Conservation (phyloP, 1,140 invertebrate species). For the Dolichoris vasculosae region DNA sequence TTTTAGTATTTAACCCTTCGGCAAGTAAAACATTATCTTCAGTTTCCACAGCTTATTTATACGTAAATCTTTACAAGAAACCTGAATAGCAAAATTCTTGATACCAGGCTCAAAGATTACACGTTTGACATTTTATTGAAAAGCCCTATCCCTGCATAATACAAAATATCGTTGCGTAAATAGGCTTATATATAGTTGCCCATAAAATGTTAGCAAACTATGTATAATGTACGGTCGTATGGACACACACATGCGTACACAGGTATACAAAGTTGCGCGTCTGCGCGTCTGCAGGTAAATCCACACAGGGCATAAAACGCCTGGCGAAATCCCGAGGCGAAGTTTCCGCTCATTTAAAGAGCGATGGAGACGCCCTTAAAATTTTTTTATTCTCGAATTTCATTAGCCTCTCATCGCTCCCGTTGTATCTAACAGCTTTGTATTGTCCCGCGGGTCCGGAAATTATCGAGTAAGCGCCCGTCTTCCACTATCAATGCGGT, state of each 20-base stretch:
- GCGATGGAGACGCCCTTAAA: not conserved
- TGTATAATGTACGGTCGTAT: constrained; percentile 16
- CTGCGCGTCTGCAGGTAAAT: constrained; percentile 19
- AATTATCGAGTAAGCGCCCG: constrained; percentile 25
- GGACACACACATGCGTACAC: not conserved
- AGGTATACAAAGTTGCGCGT: not conserved
- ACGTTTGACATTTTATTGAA: constrained; percentile 26
- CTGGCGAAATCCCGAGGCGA: not conserved
- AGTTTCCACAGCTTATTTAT: not conserved
- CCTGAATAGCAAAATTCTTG: not conserved
- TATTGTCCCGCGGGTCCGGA: not conserved
- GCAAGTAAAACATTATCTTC: not conserved
- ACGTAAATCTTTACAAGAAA: not conserved
- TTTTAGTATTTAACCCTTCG: not conserved
- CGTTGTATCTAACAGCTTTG: constrained; percentile 8
- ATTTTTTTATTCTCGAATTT: constrained; percentile 29
- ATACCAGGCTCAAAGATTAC: not conserved
- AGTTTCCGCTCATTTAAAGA: not conserved
- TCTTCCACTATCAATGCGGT: not conserved
- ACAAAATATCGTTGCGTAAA: constrained; percentile 20
- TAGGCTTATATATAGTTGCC: not conserved
- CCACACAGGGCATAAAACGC: not conserved
- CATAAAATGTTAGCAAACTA: constrained; percentile 25
- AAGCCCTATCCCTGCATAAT: not conserved
- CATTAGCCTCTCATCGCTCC: constrained; percentile 34